phyloP scores from a whole-genome alignment of 2,888 invertebrate species.

The Iphiclides podalirius region DNA sequence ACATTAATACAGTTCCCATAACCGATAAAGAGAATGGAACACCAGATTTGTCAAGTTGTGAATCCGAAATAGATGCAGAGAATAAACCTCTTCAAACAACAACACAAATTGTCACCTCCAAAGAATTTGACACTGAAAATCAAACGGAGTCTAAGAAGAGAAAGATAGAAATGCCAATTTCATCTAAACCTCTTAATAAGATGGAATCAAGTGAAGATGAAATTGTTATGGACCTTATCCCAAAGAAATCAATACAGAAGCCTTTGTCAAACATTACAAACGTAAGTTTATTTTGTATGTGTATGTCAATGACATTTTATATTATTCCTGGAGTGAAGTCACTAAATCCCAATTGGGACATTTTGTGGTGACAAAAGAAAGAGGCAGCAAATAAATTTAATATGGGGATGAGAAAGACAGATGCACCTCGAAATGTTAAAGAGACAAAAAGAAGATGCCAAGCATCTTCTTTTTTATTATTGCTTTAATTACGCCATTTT shows the following conservation, averaged over 20 bases:
- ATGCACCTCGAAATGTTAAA: too few species aligned
- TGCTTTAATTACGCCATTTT: too few species aligned
- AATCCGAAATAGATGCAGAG: slow-evolving; percentile 55
- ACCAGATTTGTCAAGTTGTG: slow-evolving; percentile 51
- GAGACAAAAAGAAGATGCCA: too few species aligned
- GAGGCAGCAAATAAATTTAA: too few species aligned
- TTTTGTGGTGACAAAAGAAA: too few species aligned
- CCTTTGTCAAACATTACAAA: slow-evolving; percentile 69
- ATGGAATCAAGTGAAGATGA: slow-evolving; percentile 72
- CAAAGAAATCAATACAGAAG: slow-evolving; percentile 59
- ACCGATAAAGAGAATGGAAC: slow-evolving; percentile 48
- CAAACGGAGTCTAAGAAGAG: slow-evolving; percentile 60
- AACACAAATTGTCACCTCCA: slow-evolving; percentile 41
- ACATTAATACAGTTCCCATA: slow-evolving; percentile 34
- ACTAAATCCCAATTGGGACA: too few species aligned
- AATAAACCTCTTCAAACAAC: slow-evolving; percentile 52
- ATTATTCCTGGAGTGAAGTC: neutral
- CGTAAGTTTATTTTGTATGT: too few species aligned
- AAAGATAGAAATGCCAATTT: slow-evolving; percentile 48
- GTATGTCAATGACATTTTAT: neutral
- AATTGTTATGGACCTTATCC: slow-evolving; percentile 62
- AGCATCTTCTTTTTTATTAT: too few species aligned
- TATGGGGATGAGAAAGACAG: too few species aligned
- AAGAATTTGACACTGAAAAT: slow-evolving; percentile 50
- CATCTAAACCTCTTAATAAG: slow-evolving; percentile 49